Evolutionary conservation across 2,113 vertebrate species (phyloP).

Genomic region (Procavia capensis): DNA sequence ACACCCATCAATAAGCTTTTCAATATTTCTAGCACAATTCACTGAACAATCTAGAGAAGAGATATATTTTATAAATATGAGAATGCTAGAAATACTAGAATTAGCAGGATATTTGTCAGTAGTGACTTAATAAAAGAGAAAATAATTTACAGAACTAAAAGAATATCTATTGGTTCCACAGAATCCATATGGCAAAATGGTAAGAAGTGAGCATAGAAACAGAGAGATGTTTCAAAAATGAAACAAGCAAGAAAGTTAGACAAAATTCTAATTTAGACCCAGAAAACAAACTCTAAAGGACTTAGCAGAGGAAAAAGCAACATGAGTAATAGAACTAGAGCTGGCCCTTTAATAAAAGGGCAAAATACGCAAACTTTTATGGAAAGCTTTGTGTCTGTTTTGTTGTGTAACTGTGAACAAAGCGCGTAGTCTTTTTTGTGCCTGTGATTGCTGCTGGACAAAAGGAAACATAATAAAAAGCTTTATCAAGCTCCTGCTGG

Average conservation of each 20-base stretch:
- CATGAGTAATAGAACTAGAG: not conserved
- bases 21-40: constrained; percentile 8
- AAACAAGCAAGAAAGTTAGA: not conserved
- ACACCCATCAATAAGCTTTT: not conserved
- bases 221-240: constrained; percentile 42
- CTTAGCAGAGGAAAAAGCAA: not conserved
- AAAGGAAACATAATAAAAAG: constrained; percentile 75
- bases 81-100: not conserved
- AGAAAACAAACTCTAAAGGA: not conserved
- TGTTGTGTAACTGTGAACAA: constrained; percentile 28
- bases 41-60: not conserved
- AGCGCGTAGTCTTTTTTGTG: constrained; percentile 49
- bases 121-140: not conserved
- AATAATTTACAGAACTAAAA: constrained; percentile 13
- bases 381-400: constrained; percentile 33
- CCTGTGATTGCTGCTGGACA: constrained; percentile 59
- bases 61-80: not conserved
- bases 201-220: not conserved
- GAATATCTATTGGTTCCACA: not conserved
- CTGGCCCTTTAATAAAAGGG: constrained; percentile 54
- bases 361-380: not conserved
- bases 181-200: not conserved
- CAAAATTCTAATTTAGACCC: constrained; percentile 32
- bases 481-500: constrained; percentile 76
- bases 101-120: not conserved